Base-by-base conservation (phyloP, 2,113 vertebrate genomes). In the Tetraodon nigroviridis region DNA sequence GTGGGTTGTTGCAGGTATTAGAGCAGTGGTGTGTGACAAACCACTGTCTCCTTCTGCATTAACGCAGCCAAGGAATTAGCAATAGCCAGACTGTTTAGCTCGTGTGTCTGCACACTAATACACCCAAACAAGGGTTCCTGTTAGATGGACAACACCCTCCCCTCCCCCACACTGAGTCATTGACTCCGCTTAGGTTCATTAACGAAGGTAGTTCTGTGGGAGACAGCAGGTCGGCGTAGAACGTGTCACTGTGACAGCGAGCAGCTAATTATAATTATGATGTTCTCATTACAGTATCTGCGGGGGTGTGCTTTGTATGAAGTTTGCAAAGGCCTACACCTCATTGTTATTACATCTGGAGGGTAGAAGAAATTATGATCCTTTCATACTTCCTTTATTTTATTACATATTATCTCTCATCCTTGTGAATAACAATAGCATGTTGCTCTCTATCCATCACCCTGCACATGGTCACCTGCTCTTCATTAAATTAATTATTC, bases 401-500 rank as follows among this genome's bases (percentile, higher is more conserved):
- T 42, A 54, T 14, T 56, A 37, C 46, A 50, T n/a, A 61, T 62
- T 37, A 12, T 11, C 32, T 44, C 59, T 47, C 45, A 57, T 42
- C 45, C 66, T 44, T 27, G 40, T 94, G 91, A 95, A 85, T 91
- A 90, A 93, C 80, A 89, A 91, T 64, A 80, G 68, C 74, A 59
- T 55, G 57, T 78, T 37, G 78, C 76, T 58, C 82, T 84, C 80
- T 78, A 91, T 89, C 82, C 84, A 89, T 87, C 87, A 85, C 63
- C 73, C 81, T 81, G 91, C 88, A 92, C 87, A 69, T 70, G 85
- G 85, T 88, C 91, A 91, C 84, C 79, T 88, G 89, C 81, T 86
- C 89, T 91, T 94, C 86, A 88, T 93, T 93, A 90, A 92, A 94
- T 94, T 92, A 94, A 95, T 95, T 93, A 93, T 87, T 91, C 91